Evolutionary conservation across 2,797 vertebrate genomes (phyloP).

Genomic region (Rhinoraja longicauda): DNA sequence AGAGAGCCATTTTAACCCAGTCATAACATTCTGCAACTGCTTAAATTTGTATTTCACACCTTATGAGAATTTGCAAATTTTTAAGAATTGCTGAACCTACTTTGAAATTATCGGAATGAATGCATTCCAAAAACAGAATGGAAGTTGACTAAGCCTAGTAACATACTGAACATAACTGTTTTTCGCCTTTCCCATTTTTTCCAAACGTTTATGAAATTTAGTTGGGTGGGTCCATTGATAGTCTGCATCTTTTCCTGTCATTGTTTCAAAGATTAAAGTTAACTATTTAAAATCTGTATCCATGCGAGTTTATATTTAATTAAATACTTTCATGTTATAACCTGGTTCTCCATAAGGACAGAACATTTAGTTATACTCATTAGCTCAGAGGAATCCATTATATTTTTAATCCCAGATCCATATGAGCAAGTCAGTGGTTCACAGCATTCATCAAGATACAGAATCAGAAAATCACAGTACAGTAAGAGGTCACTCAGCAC

Average conservation of each 20-base stretch:
- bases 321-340: background rate
- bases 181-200: background rate
- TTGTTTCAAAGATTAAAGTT: constrained; percentile 25
- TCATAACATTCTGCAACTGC: background rate
- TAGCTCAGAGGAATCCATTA: background rate
- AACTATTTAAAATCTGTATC: background rate
- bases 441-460: no score
- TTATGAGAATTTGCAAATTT: background rate
- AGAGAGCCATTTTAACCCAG: background rate
- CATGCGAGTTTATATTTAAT: background rate
- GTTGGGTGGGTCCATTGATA: background rate
- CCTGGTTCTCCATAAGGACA: background rate
- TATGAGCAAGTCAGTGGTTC: background rate
- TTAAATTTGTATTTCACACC: background rate
- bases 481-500: no score
- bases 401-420: background rate
- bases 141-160: background rate
- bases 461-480: no score
- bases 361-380: background rate
- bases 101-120: background rate
- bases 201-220: background rate
- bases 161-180: background rate
- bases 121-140: background rate
- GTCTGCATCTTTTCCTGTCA: background rate
- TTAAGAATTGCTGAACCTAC: background rate